Base-by-base conservation (phyloP, 2,113 vertebrate species). In the Rattus rattus region DNA sequence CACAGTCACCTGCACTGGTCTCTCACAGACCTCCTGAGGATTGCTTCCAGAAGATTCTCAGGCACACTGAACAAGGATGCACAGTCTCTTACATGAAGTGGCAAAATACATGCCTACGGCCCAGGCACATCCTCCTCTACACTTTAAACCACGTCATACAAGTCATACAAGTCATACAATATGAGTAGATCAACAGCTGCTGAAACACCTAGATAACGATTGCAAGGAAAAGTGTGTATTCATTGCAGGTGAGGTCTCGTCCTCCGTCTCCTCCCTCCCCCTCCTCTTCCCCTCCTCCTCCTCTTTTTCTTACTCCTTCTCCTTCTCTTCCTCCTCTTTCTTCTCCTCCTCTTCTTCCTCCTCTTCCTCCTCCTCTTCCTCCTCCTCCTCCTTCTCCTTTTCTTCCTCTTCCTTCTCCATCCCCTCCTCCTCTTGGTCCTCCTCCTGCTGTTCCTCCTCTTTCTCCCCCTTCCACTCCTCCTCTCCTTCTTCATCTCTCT, bases 1-100 rank as follows among this genome's bases (percentile, higher is more conserved):
- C 14, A 2, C 13, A 4, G 20, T 10, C 33, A 26, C 26, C 49
- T 36, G 56, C 16, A 5, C 7, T 3, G 20, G 0, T 54, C 39
- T 47, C 39, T 43, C 30, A 59, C 61, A 5, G 72, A 0, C 11
- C n/a, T 52, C n/a, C 13, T 3, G 49, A 16, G 59, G 26, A 22
- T 9, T 28, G n/a, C 36, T 49, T 67, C 22, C 28, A 69, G 47
- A 90, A 39, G n/a, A 61, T 61, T n/a, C 33, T 77, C 39, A 5
- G 49, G 19, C 9, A 7, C 61, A 61, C 12, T 76, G 49, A 54
- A n/a, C 59, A 17, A 17, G 49, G 73, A 33, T 63, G 39, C 1
- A 47, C 0, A 1, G 8, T 85, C 52, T 80, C 28, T 43, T 56
- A 28, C 14, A 20, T 9, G 22, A 56, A 56, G 33, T 5, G 36